Base-by-base conservation (phyloP, 2,797 vertebrate species). In the Tokudaia tokunoshimensis region DNA sequence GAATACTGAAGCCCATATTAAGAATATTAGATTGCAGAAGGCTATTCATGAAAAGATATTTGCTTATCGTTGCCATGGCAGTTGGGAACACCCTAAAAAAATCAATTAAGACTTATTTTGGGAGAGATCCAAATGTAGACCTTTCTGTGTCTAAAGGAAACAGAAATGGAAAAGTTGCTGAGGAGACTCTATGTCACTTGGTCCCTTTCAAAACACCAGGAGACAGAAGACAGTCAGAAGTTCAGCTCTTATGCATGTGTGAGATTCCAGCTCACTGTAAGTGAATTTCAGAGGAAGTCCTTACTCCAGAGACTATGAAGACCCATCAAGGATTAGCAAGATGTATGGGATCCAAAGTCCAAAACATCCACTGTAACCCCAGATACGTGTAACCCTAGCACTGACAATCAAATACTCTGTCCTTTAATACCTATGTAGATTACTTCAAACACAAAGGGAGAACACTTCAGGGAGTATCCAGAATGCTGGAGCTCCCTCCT, bases 11-110 rank as follows among this genome's bases (percentile, higher is more conserved):
- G 87, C 96, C 76, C 82, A 20, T 65, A 97, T 96, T 97, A 97
- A 97, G 95, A 92, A 97, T 82, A 97, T 97, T 95, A 91, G 88
- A 97, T 93, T 92, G 94, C 96, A 98, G 97, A 97, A 95, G 97
- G 96, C 93, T 98, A 97, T 98, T 98, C 96, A 97, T 89, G 93
- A 97, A 97, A 96, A 97, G 92, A 93, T 86, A 97, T 98, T 98
- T 98, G 98, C 98, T 98, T 96, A 81, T 95, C 61, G 98, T 99
- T 98, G 96, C 98, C 97, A 98, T 98, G 97, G 98, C 97, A 98
- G 97, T 98, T 95, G 97, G 93, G 98, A 98, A 98, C 97, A 98
- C 97, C 98, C 98, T 97, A 97, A 98, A 97, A 97, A 97, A 97
- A 97, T 98, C 98, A 98, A 97, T 98, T 98, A 98, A 98, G 97